These are phyloP conservation scores for Odontocerum albicorne DNA, from an alignment of 2,888 invertebrate species.

Conservation along the genomic window DNA sequence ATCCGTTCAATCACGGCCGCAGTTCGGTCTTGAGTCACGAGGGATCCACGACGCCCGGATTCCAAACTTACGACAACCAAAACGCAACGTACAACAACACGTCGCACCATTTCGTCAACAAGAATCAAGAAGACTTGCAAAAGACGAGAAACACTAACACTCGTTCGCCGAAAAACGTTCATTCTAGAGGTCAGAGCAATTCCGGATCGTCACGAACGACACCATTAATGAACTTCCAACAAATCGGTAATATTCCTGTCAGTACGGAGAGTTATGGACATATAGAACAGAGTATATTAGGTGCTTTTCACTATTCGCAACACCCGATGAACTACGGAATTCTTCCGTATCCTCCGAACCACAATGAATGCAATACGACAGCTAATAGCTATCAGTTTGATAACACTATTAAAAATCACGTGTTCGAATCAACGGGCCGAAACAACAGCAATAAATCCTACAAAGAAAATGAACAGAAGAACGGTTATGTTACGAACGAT, in stretches of 20 bases:
- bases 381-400: not conserved
- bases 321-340: constrained; percentile 13
- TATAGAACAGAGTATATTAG: constrained; percentile 6
- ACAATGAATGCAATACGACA: not conserved
- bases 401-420: not conserved
- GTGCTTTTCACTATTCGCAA: constrained; percentile 8
- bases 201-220: constrained; percentile 29
- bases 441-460: not conserved
- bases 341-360: constrained; percentile 1
- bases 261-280: not conserved
- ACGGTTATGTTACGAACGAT: constrained; percentile 1
- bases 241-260: not conserved
- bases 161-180: constrained; percentile 19
- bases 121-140: constrained; percentile 10
- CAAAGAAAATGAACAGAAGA: not conserved
- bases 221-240: constrained; percentile 21
- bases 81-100: not conserved
- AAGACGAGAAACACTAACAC: constrained; percentile 10
- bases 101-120: not conserved
- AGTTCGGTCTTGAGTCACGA: constrained; percentile 21
- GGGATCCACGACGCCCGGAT: constrained; percentile 22
- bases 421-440: not conserved
- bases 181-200: constrained; percentile 22
- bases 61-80: constrained; percentile 17
- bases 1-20: constrained; percentile 9